phyloP scores from a whole-genome alignment of 2,797 vertebrate species.

The Muscicapa comitata region DNA sequence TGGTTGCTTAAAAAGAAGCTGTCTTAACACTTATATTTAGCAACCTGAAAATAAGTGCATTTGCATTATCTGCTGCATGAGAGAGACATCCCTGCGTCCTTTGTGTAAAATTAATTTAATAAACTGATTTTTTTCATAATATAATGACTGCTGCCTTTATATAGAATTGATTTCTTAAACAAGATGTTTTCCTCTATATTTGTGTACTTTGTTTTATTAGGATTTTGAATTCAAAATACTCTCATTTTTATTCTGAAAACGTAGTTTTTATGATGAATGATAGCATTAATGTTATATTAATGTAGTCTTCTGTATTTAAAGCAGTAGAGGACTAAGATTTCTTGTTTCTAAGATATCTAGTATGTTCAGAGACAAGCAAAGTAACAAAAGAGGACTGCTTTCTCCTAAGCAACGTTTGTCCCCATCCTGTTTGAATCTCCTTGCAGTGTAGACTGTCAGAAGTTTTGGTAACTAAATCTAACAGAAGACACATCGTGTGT shows the following conservation, averaged over 20 bases:
- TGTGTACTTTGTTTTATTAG: neutral
- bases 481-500: neutral
- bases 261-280: neutral
- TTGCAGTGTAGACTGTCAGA: neutral
- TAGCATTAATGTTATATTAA: neutral
- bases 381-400: neutral
- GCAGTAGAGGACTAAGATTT: neutral
- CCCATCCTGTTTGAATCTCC: neutral
- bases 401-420: neutral
- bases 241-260: neutral
- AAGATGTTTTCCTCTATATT: neutral
- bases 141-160: neutral
- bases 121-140: neutral
- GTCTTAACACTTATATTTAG: neutral
- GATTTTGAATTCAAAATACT: neutral
- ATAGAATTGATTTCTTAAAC: neutral
- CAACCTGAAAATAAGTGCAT: neutral
- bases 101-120: neutral
- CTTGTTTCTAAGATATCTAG: neutral
- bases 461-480: neutral
- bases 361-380: neutral
- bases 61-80: neutral
- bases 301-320: neutral
- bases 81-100: neutral
- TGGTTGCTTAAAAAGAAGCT: neutral